These are phyloP conservation scores for Megaceryle torquata DNA, from an alignment of 2,113 vertebrate species.

Conservation along the genomic window DNA sequence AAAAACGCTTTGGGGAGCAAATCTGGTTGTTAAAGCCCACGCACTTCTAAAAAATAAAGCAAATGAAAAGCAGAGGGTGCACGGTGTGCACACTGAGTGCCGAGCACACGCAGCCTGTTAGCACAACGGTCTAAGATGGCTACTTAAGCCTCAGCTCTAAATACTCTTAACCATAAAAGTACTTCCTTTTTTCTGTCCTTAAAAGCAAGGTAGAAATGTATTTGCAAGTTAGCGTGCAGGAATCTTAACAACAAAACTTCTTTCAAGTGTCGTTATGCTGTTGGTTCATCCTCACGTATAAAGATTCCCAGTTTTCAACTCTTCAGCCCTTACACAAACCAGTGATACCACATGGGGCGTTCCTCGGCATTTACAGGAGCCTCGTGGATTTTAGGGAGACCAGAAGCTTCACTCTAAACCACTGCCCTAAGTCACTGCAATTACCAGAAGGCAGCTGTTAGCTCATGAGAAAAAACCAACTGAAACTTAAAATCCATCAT, in stretches of 20 bases:
- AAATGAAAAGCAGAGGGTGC: background rate
- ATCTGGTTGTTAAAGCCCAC: accelerated
- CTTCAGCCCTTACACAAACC: background rate
- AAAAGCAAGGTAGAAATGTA: background rate
- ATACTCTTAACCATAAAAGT: background rate
- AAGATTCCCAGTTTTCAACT: background rate
- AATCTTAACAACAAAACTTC: background rate
- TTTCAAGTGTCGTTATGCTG: background rate
- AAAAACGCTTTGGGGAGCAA: background rate
- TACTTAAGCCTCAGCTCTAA: background rate
- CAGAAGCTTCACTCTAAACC: background rate
- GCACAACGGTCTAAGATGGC: background rate
- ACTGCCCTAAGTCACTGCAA: background rate
- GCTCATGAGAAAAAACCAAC: background rate
- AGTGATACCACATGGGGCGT: background rate
- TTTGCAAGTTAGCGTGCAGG: accelerated
- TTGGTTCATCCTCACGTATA: background rate
- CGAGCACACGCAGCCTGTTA: background rate
- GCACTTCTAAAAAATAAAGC: background rate
- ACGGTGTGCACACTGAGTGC: accelerated
- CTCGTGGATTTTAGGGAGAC: background rate
- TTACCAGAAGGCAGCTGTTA: background rate
- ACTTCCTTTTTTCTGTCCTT: background rate
- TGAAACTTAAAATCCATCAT: background rate
- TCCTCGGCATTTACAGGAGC: background rate